Percentiles rank a stretch among this genome's conserved stretches.
phyloP scores from a whole-genome alignment of 1,140 invertebrate species.

The Cherax destructor region DNA sequence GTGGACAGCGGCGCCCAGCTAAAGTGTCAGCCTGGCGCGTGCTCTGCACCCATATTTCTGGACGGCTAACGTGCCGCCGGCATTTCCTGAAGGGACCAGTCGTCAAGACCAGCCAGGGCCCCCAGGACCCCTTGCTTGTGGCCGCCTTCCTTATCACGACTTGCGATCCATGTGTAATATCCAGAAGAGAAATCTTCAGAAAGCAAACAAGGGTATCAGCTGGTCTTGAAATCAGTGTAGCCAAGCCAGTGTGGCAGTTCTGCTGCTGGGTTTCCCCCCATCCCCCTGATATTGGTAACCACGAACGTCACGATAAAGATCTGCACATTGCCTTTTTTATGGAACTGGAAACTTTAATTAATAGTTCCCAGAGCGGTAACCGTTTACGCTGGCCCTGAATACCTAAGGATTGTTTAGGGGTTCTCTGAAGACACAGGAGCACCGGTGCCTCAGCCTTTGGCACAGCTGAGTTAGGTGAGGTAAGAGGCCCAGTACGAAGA shows the following conservation, averaged over 20 bases:
- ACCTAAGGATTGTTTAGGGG: background rate
- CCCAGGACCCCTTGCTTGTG: too few relatives aligned
- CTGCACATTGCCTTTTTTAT: background rate
- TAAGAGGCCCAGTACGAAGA: constrained; percentile 38
- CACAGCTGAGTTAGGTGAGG: constrained; percentile 31
- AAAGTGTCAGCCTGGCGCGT: background rate
- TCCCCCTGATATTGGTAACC: background rate
- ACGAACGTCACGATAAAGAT: background rate
- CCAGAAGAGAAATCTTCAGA: constrained; percentile 55
- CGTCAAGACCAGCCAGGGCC: background rate
- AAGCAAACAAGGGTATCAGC: constrained; percentile 48
- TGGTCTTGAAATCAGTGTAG: constrained; percentile 49
- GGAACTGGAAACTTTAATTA: background rate
- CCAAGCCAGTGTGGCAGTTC: constrained; percentile 13
- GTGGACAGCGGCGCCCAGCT: constrained; percentile 31
- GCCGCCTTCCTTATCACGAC: too few relatives aligned
- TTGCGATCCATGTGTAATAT: background rate
- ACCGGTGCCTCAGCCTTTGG: constrained; percentile 3
- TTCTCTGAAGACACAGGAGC: background rate
- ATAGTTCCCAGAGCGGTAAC: background rate
- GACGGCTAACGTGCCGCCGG: too few relatives aligned
- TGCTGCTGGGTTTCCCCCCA: too few relatives aligned
- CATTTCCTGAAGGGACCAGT: background rate
- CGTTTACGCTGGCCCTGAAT: background rate
- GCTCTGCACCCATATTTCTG: background rate